These are phyloP conservation scores for Cephalopachus bancanus DNA, from an alignment of 2,797 vertebrate genomes.

Conservation along the genomic window DNA sequence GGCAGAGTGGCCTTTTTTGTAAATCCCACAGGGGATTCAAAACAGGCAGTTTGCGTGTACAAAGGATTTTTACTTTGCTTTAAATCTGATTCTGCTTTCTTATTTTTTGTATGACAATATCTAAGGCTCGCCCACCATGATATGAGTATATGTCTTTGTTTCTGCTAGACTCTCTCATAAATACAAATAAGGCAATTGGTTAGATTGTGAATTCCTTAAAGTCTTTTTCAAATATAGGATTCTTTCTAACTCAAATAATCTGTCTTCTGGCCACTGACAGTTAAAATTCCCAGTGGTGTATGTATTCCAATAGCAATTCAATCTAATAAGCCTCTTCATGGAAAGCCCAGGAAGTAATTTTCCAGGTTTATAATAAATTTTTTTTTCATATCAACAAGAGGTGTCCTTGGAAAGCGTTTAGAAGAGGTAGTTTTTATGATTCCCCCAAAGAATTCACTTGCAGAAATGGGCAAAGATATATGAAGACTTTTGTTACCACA, in stretches of 20 bases:
- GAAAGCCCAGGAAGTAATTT: neutral
- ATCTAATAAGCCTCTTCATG: neutral
- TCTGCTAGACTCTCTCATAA: neutral
- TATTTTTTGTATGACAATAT: neutral
- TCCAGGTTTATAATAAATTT: neutral
- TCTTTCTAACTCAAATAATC: neutral
- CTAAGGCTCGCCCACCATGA: neutral
- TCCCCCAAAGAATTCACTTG: neutral
- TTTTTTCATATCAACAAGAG: neutral
- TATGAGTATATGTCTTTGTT: neutral
- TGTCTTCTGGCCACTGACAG: neutral
- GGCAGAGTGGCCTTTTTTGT: neutral
- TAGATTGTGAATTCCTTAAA: neutral
- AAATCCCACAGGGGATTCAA: neutral
- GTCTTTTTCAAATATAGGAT: neutral
- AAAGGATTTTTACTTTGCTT: neutral
- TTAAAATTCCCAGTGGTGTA: neutral
- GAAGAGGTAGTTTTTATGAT: neutral
- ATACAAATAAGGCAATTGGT: neutral
- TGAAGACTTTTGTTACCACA: neutral
- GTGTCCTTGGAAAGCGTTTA: neutral
- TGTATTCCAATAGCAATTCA: neutral
- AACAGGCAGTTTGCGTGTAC: neutral
- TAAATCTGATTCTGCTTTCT: neutral
- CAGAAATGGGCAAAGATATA: neutral